Conservation (phyloP, 2,113 vertebrate genomes). For the Nothoprocta perdicaria region DNA sequence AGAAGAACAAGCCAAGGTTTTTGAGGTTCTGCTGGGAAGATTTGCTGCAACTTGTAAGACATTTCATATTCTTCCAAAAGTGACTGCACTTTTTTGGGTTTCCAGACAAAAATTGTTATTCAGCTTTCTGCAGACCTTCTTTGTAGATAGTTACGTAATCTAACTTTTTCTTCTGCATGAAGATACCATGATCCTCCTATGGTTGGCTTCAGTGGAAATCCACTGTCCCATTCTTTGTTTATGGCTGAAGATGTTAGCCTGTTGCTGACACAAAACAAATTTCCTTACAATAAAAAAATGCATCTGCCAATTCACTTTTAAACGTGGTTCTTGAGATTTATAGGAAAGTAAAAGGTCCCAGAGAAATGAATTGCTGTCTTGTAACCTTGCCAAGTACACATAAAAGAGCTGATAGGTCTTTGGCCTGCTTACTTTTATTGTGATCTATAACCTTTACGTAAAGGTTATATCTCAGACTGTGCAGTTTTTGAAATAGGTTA, state of each 20-base stretch:
- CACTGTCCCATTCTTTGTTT: not conserved
- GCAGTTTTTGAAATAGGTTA: not conserved
- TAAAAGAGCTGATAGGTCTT: constrained; percentile 38
- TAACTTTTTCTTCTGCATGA: not conserved
- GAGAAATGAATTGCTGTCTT: constrained; percentile 12
- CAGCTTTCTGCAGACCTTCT: constrained; percentile 6
- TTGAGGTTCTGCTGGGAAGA: constrained; percentile 66
- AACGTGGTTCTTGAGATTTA: constrained; percentile 19
- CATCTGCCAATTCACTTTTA: constrained; percentile 31
- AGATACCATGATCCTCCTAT: not conserved
- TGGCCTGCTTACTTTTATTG: constrained; percentile 11
- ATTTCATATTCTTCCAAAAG: constrained; percentile 34
- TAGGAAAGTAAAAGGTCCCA: constrained; percentile 11
- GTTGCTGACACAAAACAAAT: constrained; percentile 35
- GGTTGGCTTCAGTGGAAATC: not conserved
- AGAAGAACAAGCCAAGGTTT: constrained; percentile 57
- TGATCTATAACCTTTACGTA: not conserved
- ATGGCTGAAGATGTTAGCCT: not conserved
- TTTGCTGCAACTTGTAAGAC: constrained; percentile 40
- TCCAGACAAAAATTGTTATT: not conserved
- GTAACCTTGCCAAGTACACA: constrained; percentile 6
- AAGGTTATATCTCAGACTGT: not conserved
- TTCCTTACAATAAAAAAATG: not conserved
- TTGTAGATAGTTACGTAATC: not conserved
- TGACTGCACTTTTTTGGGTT: not conserved